A percentile compares a stretch with the other conserved stretches of the same genome.
Conservation (phyloP, 2,888 invertebrate species). For the Drosophila maculinotata region DNA sequence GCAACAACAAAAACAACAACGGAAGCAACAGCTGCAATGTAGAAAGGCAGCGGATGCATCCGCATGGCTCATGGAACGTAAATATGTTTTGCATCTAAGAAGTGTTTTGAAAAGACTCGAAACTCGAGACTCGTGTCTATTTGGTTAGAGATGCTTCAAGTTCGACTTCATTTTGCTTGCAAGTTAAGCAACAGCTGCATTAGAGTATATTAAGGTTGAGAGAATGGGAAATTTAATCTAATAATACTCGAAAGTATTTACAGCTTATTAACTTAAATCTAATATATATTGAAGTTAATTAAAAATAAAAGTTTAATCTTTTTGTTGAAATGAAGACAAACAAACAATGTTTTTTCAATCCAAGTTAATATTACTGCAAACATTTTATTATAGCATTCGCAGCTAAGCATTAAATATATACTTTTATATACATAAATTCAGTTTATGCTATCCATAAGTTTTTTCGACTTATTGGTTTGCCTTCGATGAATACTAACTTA, state of each 20-base stretch:
- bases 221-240: too few species aligned
- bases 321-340: too few species aligned
- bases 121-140: constrained; percentile 12
- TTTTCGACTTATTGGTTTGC: too few species aligned
- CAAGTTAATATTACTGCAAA: too few species aligned
- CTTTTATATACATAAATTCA: too few species aligned
- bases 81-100: constrained; percentile 33
- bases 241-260: too few species aligned
- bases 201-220: neutral
- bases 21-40: constrained; percentile 5
- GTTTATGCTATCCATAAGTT: too few species aligned
- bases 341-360: too few species aligned
- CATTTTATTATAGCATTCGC: too few species aligned
- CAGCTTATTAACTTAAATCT: neutral
- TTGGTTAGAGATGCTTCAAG: constrained; percentile 14
- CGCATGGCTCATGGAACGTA: constrained; percentile 23
- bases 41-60: constrained; percentile 26
- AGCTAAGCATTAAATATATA: too few species aligned
- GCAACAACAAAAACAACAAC: constrained; percentile 24
- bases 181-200: neutral
- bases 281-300: neutral
- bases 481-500: neutral
- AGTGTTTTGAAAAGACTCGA: constrained; percentile 22
- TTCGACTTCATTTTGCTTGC: neutral
- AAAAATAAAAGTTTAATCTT: too few species aligned